Percentiles rank a stretch among this genome's conserved stretches.
phyloP scores from a whole-genome alignment of 2,797 vertebrate genomes.

The Geotrypetes seraphini region DNA sequence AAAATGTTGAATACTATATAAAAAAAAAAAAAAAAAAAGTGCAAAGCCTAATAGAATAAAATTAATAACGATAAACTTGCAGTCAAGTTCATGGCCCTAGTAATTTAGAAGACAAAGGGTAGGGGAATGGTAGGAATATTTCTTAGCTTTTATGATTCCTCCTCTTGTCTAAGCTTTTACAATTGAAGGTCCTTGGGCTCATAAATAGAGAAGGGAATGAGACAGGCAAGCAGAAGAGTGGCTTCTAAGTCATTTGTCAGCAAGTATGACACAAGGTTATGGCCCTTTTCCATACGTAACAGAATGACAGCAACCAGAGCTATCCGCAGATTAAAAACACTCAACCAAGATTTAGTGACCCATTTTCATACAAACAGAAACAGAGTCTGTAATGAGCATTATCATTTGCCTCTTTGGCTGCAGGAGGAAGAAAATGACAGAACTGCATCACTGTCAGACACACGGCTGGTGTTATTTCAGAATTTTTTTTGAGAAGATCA shows the following conservation, averaged over 20 bases:
- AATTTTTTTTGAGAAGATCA: no score
- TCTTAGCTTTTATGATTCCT: constrained; percentile 2
- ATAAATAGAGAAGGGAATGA: constrained; percentile 13
- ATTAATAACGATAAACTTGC: no score
- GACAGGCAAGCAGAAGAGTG: constrained; percentile 2
- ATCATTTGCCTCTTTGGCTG: constrained; percentile 6
- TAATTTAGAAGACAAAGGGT: constrained; percentile 9
- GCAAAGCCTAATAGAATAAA: no score
- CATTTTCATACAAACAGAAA: constrained; percentile 7
- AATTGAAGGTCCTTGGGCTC: constrained; percentile 2
- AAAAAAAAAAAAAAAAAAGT: background rate
- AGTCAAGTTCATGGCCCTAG: constrained; percentile 9
- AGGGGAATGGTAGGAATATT: background rate
- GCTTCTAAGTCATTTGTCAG: constrained; percentile 9
- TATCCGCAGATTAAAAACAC: constrained; percentile 12
- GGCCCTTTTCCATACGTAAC: constrained; percentile 16
- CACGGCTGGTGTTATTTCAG: no score
- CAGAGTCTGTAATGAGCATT: constrained; percentile 1
- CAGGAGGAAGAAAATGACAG: constrained; percentile 1
- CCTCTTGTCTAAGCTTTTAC: constrained; percentile 5
- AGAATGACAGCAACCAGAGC: constrained; percentile 1
- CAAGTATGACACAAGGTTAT: constrained; percentile 7
- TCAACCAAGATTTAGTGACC: constrained; percentile 13
- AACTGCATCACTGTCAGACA: no score
- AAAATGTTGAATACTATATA: background rate